Conservation (phyloP, 2,888 invertebrate genomes). For the Thymelicus sylvestris region DNA sequence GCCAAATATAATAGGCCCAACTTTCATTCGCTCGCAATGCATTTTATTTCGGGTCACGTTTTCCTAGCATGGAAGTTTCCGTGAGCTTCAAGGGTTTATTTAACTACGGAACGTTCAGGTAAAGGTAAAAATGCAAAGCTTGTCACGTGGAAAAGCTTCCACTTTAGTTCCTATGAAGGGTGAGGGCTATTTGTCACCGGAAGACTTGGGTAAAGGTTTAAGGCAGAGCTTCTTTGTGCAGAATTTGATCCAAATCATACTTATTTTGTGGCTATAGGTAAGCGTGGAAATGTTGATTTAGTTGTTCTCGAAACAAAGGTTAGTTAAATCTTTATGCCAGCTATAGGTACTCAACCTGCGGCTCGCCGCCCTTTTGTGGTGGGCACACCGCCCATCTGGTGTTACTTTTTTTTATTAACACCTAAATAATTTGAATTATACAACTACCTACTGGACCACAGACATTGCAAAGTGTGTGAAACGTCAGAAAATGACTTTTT, state of each 20-base stretch:
- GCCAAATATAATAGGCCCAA: too few species aligned
- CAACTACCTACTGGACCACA: too few species aligned
- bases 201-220: constrained; percentile 27
- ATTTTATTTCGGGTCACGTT: background rate
- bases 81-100: background rate
- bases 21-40: too few species aligned
- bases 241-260: constrained; percentile 21
- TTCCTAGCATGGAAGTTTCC: background rate
- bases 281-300: background rate
- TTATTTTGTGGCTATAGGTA: background rate
- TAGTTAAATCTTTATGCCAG: too few species aligned
- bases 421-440: too few species aligned
- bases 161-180: constrained; percentile 9
- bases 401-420: too few species aligned
- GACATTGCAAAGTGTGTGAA: too few species aligned
- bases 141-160: constrained; percentile 13
- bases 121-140: constrained; percentile 12
- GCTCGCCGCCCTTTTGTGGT: too few species aligned
- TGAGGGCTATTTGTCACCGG: constrained; percentile 29
- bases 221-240: constrained; percentile 7
- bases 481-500: too few species aligned
- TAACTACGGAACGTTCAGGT: background rate
- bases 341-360: too few species aligned
- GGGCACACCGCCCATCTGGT: background rate
- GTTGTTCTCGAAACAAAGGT: too few species aligned